Base-by-base conservation (phyloP, 2,888 invertebrate genomes). In the Oithona nana region DNA sequence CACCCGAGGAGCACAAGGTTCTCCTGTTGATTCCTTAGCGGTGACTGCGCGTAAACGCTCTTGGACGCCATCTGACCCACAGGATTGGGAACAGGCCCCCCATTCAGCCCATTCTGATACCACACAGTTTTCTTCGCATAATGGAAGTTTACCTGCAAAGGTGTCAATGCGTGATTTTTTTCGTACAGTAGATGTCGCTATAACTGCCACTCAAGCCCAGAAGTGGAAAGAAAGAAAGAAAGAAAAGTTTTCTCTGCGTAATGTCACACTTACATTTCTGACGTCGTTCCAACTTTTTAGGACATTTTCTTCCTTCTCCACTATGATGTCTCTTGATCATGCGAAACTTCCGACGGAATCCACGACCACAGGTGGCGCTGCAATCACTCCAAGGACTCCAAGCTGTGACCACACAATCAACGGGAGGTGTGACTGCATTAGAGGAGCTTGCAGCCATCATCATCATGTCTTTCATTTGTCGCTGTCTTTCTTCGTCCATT, bases 31-130 rank as follows among this genome's bases (percentile, higher is more conserved):
- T 48, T 24, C 16, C 4, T 8, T 57, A n/a, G 3, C 13, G n/a
- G 55, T 4, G 29, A 64, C 28, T 57, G 75, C 71, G 1, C 84
- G 75, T 52, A 79, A 79, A 61, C 86, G 78, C 67, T 79, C 75
- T 64, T 80, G 77, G 26, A 77, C 76, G 0, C 88, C 88, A 30
- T 57, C 57, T 67, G 81, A 82, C 1, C 87, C 88, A 71, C 89
- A 90, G 0, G 80, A 79, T 28, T 81, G 81, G 16, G 84, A 80
- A 71, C 89, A 89, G 1, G 86, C 82, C 1, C 85, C 82, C 86
- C 88, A 89, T 11, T 79, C 77, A 56, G 84, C 83, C 89, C 89
- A 89, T 2, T 78, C 73, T 0, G 81, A 78, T 64, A 83, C 80
- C 4, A 76, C 77, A 69, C 88, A 89, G 65, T 79, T 78, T 16